Base-by-base conservation (phyloP, 2,113 vertebrate species). In the Brachypteracias leptosomus region DNA sequence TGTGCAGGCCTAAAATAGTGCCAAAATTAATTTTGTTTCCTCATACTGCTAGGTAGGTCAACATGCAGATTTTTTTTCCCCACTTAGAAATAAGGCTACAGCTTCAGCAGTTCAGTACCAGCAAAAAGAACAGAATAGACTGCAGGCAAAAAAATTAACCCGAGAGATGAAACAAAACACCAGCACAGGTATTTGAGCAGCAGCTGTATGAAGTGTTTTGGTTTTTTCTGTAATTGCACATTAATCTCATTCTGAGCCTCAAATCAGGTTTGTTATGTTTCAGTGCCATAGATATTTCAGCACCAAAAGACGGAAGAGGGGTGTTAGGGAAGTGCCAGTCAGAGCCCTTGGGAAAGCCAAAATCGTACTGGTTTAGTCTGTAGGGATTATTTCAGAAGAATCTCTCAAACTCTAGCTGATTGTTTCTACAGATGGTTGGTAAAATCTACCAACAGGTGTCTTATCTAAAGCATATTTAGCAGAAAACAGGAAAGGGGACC, bases 1-100 rank as follows among this genome's bases (percentile, higher is more conserved):
- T 88, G 29, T 38, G 71, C 0, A 0, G 74, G 58, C 74, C 74
- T 80, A 90, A 93, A 93, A 93, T 68, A 85, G 51, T 63, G 71
- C 55, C 62, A 83, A 89, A 90, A 94, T 92, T 89, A 89, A 87
- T 95, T 91, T 89, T 83, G n/a, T 95, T 95, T 89, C 62, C 66
- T 85, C 5, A 1, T 84, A 71, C 40, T 68, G 49, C 87, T 94
- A 96, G 89, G 87, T 95, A 95, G 95, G 91, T 93, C 91, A 96
- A 82, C 25, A 55, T 12, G 33, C 81, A 72, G 9, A 3, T 0
- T 68, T 42, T 16, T 31, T 38, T 75, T 75, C 8, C 67, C 65
- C 87, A 85, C 49, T 67, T 66, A 89, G 85, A 95, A 94, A 92
- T 28, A 85, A 95, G 81, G 87, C 84, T 88, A 72, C 19, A 73